Evolutionary conservation across 2,113 vertebrate species (phyloP), one percentile per base, ranked within the genome.

Genomic region (Noturus placidus): DNA sequence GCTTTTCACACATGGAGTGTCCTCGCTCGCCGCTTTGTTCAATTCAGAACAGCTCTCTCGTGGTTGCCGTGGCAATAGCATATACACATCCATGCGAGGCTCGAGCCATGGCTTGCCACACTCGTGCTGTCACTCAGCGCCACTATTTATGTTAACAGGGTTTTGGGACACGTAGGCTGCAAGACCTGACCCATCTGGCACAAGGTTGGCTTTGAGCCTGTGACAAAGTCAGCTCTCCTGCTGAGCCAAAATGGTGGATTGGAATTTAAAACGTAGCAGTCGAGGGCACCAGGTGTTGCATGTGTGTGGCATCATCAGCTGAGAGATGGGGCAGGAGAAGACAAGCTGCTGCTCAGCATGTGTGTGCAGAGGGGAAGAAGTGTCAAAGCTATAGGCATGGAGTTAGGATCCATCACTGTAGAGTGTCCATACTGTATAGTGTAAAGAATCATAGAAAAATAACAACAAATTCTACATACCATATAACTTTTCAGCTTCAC

Each of bases 171-270:
- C 86, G 61, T 72, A 82, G 86, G 76, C 93, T 92, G 91, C 90
- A 93, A 92, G 92, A 94, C 89, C 91, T 88, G 83, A 88, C 35
- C 94, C 94, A 95, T 94, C 94, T 96, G 95, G 92, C 93, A 93
- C 93, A 93, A 93, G 91, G 80, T 84, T 95, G 95, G 94, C 93
- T 94, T 89, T 30, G 10, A 88, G 93, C 95, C 94, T 93, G 61
- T 54, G 65, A 46, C 81, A 69, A 38, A 63, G 78, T 50, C 46
- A 46, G 46, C 46, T 46, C 82, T 59, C 85, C 22, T 8, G 72
- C 54, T 69, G 92, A 93, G 92, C 93, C 94, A 94, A 92, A 87
- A 94, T 93, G 92, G 91, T 61, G 63, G 84, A 86, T 82, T 86
- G 65, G 91, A 87, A 89, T 85, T 82, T 79, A 82, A 80, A 84